Percentiles rank a stretch among this genome's conserved stretches.
Evolutionary conservation across 2,113 vertebrate species (phyloP).

Genomic region (Suricata suricatta): DNA sequence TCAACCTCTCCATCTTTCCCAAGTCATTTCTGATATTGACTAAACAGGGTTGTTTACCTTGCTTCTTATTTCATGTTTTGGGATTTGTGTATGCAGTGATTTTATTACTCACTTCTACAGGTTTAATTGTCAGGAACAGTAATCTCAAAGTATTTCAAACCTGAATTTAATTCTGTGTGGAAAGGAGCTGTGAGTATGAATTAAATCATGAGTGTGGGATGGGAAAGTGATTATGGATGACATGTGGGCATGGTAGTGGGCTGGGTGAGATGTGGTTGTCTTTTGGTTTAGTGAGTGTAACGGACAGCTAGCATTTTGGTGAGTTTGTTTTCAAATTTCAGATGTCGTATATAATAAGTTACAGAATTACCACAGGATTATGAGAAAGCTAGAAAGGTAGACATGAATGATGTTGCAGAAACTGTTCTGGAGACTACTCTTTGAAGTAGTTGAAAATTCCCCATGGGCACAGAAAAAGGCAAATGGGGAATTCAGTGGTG

Average conservation of each 20-base stretch:
- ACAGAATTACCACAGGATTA: background rate
- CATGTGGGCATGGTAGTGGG: background rate
- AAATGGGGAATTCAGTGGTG: background rate
- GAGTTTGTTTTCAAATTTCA: background rate
- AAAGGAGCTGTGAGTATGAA: background rate
- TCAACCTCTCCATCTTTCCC: background rate
- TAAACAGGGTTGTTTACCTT: background rate
- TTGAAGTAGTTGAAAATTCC: background rate
- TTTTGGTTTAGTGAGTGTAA: background rate
- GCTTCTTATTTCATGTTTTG: background rate
- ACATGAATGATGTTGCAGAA: background rate
- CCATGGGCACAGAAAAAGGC: background rate
- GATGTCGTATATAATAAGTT: background rate
- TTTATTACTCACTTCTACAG: background rate
- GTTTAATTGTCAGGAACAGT: background rate
- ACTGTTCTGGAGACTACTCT: background rate
- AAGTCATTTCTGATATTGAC: background rate
- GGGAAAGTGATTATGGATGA: background rate
- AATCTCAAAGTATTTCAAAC: background rate
- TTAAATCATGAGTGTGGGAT: background rate
- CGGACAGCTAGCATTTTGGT: background rate
- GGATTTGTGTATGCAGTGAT: background rate
- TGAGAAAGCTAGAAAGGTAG: background rate
- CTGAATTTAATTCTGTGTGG: background rate
- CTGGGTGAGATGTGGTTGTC: background rate